Conservation (phyloP, 1,140 invertebrate genomes). For the Bombus vancouverensis region DNA sequence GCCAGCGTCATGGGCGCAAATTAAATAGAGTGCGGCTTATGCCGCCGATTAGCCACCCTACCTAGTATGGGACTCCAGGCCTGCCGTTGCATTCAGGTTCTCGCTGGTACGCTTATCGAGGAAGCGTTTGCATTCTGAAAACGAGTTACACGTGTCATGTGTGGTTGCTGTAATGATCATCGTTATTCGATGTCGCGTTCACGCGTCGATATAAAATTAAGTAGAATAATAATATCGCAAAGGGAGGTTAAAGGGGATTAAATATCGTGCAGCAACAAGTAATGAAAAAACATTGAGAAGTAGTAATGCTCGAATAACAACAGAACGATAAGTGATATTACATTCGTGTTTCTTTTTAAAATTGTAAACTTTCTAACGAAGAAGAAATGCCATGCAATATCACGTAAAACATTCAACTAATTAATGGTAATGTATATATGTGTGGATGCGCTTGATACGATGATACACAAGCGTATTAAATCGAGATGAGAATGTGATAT, state of each 20-base stretch:
- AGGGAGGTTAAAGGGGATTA: no score
- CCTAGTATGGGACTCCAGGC: not conserved
- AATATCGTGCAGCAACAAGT: not conserved
- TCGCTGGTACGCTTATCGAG: not conserved
- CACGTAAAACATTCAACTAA: not conserved
- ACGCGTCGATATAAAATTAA: no score
- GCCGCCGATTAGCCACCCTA: slow-evolving; percentile 56
- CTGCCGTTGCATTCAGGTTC: not conserved
- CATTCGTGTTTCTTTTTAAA: not conserved
- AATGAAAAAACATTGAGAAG: not conserved
- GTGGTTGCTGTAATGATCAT: not conserved
- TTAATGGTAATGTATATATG: no score
- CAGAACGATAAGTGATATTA: not conserved
- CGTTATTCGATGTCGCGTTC: not conserved
- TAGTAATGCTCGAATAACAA: not conserved
- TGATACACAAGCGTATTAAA: not conserved
- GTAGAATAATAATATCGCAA: no score
- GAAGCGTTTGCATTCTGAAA: not conserved
- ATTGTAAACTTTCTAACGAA: not conserved
- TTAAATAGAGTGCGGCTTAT: slow-evolving; percentile 69
- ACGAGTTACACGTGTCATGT: not conserved
- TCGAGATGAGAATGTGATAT: slow-evolving; percentile 30
- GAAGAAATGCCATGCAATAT: not conserved
- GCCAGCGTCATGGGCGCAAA: slow-evolving; percentile 64
- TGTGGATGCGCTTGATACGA: not conserved